Evolutionary conservation across 1,140 invertebrate species (phyloP).

Genomic region (Holcopasites calliopsidis): DNA sequence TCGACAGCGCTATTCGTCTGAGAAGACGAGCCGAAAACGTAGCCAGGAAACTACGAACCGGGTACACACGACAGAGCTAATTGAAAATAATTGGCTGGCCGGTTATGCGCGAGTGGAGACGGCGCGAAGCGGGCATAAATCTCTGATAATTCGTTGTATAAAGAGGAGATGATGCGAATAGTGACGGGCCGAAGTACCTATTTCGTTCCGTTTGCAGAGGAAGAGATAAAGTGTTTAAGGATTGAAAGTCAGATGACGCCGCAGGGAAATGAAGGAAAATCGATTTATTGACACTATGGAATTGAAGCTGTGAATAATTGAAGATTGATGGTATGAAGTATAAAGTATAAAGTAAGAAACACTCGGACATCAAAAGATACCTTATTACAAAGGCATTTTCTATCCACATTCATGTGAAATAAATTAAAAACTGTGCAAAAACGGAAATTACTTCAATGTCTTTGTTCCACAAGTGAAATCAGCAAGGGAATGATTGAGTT

Average conservation of each 20-base stretch:
- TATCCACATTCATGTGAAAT: not conserved
- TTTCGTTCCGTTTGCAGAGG: conserved; percentile 4
- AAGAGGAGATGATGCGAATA: conserved; percentile 51
- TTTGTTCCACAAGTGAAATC: conserved; percentile 9
- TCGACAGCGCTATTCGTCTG: no score
- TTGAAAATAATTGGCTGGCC: conserved; percentile 63
- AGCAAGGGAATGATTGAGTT: not conserved
- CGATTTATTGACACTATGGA: conserved; percentile 20
- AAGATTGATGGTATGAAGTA: conserved; percentile 13
- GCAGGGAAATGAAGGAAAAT: conserved; percentile 36
- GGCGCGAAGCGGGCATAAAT: conserved; percentile 60
- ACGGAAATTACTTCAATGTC: not conserved
- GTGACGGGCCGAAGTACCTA: conserved; percentile 42
- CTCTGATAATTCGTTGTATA: conserved; percentile 58
- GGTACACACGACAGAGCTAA: conserved; percentile 48
- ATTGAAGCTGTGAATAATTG: not conserved
- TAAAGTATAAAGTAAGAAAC: no score
- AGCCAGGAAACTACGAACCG: conserved; percentile 55
- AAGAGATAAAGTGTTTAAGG: conserved; percentile 29
- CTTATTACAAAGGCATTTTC: not conserved
- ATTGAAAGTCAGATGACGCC: conserved; percentile 5
- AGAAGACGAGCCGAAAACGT: conserved; percentile 53
- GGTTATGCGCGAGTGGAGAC: conserved; percentile 42
- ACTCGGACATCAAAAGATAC: not conserved
- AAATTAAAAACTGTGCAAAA: not conserved